Percentiles rank a stretch among this genome's conserved stretches.
Evolutionary conservation across 2,888 invertebrate species (phyloP).

Genomic region (Mythimna ferrago): DNA sequence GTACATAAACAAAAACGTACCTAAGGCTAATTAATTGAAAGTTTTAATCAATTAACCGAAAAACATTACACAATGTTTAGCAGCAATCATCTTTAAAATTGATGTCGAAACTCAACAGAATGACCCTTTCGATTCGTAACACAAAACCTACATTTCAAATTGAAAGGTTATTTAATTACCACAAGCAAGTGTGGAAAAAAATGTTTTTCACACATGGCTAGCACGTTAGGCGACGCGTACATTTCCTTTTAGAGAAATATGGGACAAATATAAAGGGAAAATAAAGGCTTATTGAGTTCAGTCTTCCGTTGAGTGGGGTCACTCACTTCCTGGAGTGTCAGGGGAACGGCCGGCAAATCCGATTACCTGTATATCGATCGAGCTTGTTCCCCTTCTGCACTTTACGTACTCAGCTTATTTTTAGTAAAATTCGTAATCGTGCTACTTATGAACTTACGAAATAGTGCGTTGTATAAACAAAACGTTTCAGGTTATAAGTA

Average conservation of each 20-base stretch:
- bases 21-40: conserved; percentile 10
- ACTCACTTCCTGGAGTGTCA: conserved; percentile 83
- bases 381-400: conserved; percentile 73
- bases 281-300: conserved; percentile 81
- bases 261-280: conserved; percentile 68
- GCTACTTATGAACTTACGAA: conserved; percentile 35
- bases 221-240: conserved; percentile 31
- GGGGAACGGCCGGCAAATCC: conserved; percentile 79
- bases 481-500: conserved; percentile 26
- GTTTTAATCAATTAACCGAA: conserved; percentile 25
- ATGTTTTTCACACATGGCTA: conserved; percentile 48
- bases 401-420: conserved; percentile 44
- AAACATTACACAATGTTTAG: conserved; percentile 36
- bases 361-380: conserved; percentile 81
- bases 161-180: conserved; percentile 54
- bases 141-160: conserved; percentile 51
- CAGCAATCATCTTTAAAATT: conserved; percentile 33
- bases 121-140: conserved; percentile 51
- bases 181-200: conserved; percentile 36
- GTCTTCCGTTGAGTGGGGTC: conserved; percentile 82
- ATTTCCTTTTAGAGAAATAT: conserved; percentile 61
- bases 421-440: conserved; percentile 42
- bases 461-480: conserved; percentile 47
- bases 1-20: not conserved
- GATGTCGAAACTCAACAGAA: conserved; percentile 37